A percentile compares a stretch with the other conserved stretches of the same genome.
Conservation (phyloP, 2,113 vertebrate species). For the Vulpes vulpes region DNA sequence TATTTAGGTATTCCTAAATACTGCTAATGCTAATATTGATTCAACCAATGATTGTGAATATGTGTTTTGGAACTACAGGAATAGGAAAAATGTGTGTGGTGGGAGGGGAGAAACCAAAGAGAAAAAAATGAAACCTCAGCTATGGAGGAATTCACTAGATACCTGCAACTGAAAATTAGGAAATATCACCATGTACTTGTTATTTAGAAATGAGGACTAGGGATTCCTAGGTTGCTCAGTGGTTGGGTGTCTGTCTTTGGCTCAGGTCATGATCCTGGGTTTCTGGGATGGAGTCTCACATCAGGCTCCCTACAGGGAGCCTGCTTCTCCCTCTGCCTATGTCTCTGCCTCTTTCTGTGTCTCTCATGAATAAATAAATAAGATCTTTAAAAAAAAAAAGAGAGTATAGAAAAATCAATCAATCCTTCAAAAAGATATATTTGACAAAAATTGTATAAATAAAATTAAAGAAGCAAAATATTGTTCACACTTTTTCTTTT, state of each 20-base stretch:
- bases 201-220: neutral
- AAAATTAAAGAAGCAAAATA: constrained; percentile 42
- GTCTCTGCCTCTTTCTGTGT: no score
- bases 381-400: no score
- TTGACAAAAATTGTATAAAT: neutral
- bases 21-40: neutral
- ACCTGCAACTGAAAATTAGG: neutral
- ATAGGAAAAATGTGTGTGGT: neutral
- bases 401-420: neutral
- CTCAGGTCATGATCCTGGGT: no score
- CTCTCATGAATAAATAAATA: no score
- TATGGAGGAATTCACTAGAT: neutral
- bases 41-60: neutral
- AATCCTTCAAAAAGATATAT: neutral
- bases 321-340: no score
- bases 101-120: neutral
- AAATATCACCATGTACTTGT: neutral
- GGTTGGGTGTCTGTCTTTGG: no score
- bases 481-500: neutral
- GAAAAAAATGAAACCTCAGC: constrained; percentile 6
- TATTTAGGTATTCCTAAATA: neutral
- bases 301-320: no score
- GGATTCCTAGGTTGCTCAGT: no score
- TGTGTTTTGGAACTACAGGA: neutral
- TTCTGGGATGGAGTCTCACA: no score